Base-by-base conservation (phyloP, 2,888 invertebrate genomes). In the Tipula confusa region DNA sequence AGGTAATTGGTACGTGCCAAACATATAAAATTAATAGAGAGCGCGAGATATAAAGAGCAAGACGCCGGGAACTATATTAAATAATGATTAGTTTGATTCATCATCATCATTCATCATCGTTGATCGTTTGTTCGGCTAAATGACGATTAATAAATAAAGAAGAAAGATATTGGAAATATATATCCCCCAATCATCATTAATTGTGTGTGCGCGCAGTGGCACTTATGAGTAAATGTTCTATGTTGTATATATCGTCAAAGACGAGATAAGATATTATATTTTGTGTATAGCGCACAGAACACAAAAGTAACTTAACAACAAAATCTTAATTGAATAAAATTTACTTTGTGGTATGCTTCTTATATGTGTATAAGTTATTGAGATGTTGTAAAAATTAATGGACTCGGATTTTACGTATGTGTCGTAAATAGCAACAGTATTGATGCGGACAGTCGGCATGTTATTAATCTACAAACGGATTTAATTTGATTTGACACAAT, bases 1-100 rank as follows among this genome's bases (percentile, higher is more conserved):
- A 64, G 64, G 64, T 64, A 64, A 64, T 64, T 64, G 64, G 64
- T 64, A 64, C 64, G 64, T 24, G 64, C 64, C 64, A 64, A 64
- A 64, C 24, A 64, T 64, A 64, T 64, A 64, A 64, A 64, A 64
- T 64, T 64, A 64, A 24, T 64, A 7, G 18, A 18, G 64, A 64
- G 64, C 7, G 24, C 18, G 24, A 33, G 11, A 24, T 64, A 64
- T 64, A 9, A 64, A 24, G 64, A 64, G 64, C 64, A 64, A 64
- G 9, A 64, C 18, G 24, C 24, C 64, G 24, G 64, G 7, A 13
- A 64, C 24, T 64, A 9, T 64, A 64, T 64, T 64, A 64, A 64
- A 64, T 64, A 24, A 24, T 64, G 64, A 64, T 64, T 64, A 64
- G 64, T 24, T 64, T 24, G 64, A 64, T 64, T 48, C 48, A 48